phyloP scores from a whole-genome alignment of 2,888 invertebrate genomes.

The Ethmia dodecea region DNA sequence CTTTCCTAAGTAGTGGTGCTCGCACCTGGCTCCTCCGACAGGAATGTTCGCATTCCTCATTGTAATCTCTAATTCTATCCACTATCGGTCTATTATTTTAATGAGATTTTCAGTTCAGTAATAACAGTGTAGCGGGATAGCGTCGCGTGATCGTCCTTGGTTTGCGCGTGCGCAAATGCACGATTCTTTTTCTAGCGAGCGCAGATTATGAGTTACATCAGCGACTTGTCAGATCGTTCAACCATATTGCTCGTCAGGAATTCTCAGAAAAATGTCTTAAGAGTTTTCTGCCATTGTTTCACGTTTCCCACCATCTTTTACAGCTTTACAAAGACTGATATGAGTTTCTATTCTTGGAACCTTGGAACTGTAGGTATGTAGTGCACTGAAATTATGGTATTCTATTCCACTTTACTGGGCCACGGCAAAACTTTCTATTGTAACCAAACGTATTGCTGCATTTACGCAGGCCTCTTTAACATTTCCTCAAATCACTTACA shows the following conservation, averaged over 20 bases:
- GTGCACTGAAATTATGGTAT: too few relatives aligned
- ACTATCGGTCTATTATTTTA: conserved; percentile 46
- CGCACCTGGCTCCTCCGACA: conserved; percentile 34
- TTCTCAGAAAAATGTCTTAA: conserved; percentile 27
- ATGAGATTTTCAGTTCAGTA: conserved; percentile 49
- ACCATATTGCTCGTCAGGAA: conserved; percentile 25
- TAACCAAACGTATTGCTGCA: too few relatives aligned
- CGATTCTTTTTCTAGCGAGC: conserved; percentile 41
- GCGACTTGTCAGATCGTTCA: conserved; percentile 3
- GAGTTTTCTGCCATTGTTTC: conserved; percentile 33
- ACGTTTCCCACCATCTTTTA: conserved; percentile 25
- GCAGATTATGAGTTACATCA: conserved; percentile 11
- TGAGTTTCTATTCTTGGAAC: conserved; percentile 5
- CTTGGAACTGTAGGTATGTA: too few relatives aligned
- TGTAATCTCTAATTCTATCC: conserved; percentile 50
- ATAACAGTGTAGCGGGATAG: conserved; percentile 26
- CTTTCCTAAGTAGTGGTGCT: conserved; percentile 16
- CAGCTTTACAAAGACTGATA: conserved; percentile 14
- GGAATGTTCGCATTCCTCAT: conserved; percentile 50
- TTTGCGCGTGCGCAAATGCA: conserved; percentile 48
- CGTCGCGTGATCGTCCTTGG: conserved; percentile 60
- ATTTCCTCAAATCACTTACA: too few relatives aligned
- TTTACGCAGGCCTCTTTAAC: too few relatives aligned
- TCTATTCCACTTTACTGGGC: too few relatives aligned
- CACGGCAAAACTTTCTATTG: too few relatives aligned